phyloP scores from a whole-genome alignment of 2,888 invertebrate species.

The Napeogenes inachia region DNA sequence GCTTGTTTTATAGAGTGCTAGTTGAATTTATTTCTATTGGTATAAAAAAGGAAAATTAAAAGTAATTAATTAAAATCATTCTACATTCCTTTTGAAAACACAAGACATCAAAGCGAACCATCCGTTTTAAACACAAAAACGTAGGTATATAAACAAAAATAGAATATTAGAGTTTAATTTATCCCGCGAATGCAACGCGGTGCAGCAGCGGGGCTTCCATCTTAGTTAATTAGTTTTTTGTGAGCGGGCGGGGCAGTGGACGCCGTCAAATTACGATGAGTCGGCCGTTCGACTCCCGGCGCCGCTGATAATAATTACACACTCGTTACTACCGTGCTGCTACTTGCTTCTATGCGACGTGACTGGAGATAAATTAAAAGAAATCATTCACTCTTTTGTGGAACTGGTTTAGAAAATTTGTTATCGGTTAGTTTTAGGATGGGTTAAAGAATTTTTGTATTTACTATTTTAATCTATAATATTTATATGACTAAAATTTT shows the following conservation, averaged over 20 bases:
- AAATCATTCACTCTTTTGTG: constrained; percentile 25
- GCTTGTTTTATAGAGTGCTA: constrained; percentile 19
- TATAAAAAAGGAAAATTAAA: too few species aligned
- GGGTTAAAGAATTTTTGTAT: neutral
- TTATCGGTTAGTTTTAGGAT: constrained; percentile 5
- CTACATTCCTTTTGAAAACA: too few species aligned
- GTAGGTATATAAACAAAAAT: constrained; percentile 8
- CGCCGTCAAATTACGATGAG: constrained; percentile 78
- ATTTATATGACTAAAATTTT: neutral
- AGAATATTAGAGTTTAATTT: constrained; percentile 26
- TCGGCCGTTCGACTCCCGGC: constrained; percentile 73
- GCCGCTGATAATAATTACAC: constrained; percentile 70
- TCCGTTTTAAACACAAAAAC: neutral
- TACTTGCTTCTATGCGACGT: constrained; percentile 39
- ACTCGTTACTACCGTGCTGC: constrained; percentile 77
- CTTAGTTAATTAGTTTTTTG: constrained; percentile 77
- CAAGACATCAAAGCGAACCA: neutral
- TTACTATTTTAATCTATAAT: neutral
- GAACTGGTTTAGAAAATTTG: constrained; percentile 16
- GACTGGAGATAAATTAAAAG: constrained; percentile 16
- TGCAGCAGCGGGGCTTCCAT: constrained; percentile 50
- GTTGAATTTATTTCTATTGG: neutral
- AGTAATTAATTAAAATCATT: too few species aligned
- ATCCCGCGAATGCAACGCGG: constrained; percentile 31
- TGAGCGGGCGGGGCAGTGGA: constrained; percentile 65